A percentile compares a stretch with the other conserved stretches of the same genome.
These are phyloP conservation scores for Balanococcus diminutus DNA, from an alignment of 2,888 invertebrate species.

Conservation along the genomic window DNA sequence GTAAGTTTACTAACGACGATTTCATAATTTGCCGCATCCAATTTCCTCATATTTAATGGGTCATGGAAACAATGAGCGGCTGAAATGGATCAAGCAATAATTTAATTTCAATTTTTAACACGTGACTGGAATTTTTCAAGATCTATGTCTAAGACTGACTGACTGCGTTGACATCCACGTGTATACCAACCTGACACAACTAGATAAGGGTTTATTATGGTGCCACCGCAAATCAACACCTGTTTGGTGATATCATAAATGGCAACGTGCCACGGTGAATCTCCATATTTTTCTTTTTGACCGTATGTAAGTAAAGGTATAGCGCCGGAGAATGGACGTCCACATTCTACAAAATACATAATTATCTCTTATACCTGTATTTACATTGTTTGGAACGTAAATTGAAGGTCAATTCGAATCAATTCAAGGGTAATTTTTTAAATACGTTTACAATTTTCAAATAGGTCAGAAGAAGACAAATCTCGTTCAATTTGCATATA, in stretches of 20 bases:
- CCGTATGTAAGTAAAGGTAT: slow-evolving; percentile 5
- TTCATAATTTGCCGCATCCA: neutral
- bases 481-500: too few species aligned
- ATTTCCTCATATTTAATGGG: neutral
- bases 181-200: slow-evolving; percentile 26
- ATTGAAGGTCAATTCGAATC: too few species aligned
- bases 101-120: neutral
- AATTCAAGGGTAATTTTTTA: too few species aligned
- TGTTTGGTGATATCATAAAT: neutral
- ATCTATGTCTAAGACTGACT: neutral
- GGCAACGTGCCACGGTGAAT: slow-evolving; percentile 30
- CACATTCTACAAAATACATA: slow-evolving; percentile 20
- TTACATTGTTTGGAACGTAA: too few species aligned
- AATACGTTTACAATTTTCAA: too few species aligned
- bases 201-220: neutral
- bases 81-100: neutral
- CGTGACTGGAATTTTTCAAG: too few species aligned
- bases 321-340: neutral
- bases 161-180: too few species aligned
- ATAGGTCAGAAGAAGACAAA: too few species aligned
- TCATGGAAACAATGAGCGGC: slow-evolving; percentile 47
- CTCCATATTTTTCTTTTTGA: neutral
- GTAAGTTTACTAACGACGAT: slow-evolving; percentile 10
- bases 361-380: too few species aligned
- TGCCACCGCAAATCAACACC: slow-evolving; percentile 36